phyloP scores from a whole-genome alignment of 2,888 invertebrate species.

The Lasioglossum morio region DNA sequence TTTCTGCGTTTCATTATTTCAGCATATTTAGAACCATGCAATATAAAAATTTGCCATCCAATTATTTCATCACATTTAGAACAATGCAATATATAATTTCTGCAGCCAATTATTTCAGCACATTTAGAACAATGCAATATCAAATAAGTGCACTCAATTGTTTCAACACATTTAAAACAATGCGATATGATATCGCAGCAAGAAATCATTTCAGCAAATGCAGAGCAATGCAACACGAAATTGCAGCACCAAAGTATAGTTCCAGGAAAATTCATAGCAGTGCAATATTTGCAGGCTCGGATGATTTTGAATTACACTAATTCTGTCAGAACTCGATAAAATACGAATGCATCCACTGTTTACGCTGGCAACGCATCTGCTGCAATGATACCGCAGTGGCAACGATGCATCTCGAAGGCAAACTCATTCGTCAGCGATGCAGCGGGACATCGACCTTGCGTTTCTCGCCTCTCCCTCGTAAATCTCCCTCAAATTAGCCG shows the following conservation, averaged over 20 bases:
- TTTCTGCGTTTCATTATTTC: not conserved
- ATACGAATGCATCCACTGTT: not conserved
- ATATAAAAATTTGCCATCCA: too few species aligned
- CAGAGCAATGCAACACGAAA: too few species aligned
- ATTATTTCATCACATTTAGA: too few species aligned
- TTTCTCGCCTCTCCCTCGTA: slow-evolving; percentile 24
- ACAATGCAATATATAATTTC: not conserved
- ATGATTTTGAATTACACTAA: not conserved
- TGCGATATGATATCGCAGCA: not conserved
- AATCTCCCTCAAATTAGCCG: slow-evolving; percentile 50
- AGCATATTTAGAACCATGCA: too few species aligned
- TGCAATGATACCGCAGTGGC: not conserved
- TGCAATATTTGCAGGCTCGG: not conserved
- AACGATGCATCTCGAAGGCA: not conserved
- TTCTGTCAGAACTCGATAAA: not conserved
- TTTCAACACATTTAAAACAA: not conserved
- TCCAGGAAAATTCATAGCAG: too few species aligned
- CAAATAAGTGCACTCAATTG: too few species aligned
- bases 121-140: too few species aligned
- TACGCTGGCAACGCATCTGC: not conserved
- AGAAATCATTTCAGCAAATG: not conserved
- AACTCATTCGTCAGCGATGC: slow-evolving; percentile 32
- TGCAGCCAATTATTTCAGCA: too few species aligned
- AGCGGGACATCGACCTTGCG: slow-evolving; percentile 41
- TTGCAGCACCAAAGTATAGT: too few species aligned